Conservation (phyloP, 2,888 invertebrate genomes). For the Deilephila elpenor region DNA sequence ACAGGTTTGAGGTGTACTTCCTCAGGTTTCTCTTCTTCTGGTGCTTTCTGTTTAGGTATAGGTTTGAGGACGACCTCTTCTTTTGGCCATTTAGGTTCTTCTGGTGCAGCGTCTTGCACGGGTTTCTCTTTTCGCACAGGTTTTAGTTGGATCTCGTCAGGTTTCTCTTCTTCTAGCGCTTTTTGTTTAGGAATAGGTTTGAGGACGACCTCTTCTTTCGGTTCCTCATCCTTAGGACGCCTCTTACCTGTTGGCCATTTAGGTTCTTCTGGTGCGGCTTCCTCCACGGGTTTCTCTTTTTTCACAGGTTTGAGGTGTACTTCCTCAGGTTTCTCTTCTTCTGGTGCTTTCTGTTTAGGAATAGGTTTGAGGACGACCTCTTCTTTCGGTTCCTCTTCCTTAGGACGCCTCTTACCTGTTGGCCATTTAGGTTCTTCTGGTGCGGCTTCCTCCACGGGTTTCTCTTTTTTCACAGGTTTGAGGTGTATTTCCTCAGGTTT, state of each 20-base stretch:
- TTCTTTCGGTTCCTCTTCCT: slow-evolving; percentile 43
- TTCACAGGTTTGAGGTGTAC: slow-evolving; percentile 51
- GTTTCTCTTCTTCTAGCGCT: slow-evolving; percentile 29
- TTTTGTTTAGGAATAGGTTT: slow-evolving; percentile 36
- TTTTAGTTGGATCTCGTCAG: slow-evolving; percentile 34
- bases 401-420: slow-evolving; percentile 54
- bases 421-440: slow-evolving; percentile 34
- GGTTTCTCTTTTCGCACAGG: slow-evolving; percentile 43
- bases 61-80: slow-evolving; percentile 63
- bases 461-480: slow-evolving; percentile 59
- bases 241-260: slow-evolving; percentile 41
- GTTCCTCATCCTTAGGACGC: slow-evolving; percentile 34
- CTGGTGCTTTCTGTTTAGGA: slow-evolving; percentile 58
- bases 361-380: slow-evolving; percentile 55
- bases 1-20: slow-evolving; percentile 42
- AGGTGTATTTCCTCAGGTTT: slow-evolving; percentile 57
- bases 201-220: slow-evolving; percentile 35
- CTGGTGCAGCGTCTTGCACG: slow-evolving; percentile 43
- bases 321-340: slow-evolving; percentile 72
- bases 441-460: slow-evolving; percentile 31
- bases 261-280: slow-evolving; percentile 52
- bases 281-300: slow-evolving; percentile 27
- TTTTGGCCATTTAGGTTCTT: slow-evolving; percentile 59
- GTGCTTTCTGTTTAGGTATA: slow-evolving; percentile 52
- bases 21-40: slow-evolving; percentile 50